Conservation (phyloP, 2,888 invertebrate genomes). For the Limulus polyphemus region DNA sequence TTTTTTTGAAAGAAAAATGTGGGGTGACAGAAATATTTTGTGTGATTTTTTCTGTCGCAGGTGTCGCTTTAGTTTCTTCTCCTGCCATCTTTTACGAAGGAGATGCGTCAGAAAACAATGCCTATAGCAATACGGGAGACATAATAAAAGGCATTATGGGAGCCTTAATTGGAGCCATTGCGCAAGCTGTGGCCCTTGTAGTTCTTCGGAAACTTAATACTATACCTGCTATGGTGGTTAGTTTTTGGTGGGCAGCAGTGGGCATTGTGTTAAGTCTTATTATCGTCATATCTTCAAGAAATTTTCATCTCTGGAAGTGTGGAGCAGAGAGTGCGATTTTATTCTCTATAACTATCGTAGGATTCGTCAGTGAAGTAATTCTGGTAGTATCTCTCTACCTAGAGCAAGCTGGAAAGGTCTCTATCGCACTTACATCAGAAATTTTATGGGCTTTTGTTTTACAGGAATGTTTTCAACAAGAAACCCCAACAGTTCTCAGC, state of each 20-base stretch:
- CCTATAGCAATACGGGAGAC: background rate
- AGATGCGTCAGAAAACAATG: background rate
- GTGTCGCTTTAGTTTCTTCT: conserved; percentile 7
- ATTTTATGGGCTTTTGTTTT: conserved; percentile 16
- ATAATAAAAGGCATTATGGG: conserved; percentile 8
- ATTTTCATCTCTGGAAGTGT: conserved; percentile 4
- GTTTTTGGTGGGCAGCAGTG: conserved; percentile 15
- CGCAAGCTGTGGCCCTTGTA: conserved; percentile 13
- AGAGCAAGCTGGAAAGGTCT: conserved; percentile 10
- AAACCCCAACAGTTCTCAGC: background rate
- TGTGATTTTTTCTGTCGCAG: conserved; percentile 1
- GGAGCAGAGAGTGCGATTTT: conserved; percentile 4
- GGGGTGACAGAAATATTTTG: conserved; percentile 5
- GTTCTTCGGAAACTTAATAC: conserved; percentile 12
- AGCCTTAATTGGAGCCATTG: conserved; percentile 11
- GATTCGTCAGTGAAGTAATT: conserved; percentile 11
- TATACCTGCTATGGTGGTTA: conserved; percentile 12
- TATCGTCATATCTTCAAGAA: background rate
- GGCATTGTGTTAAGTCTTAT: conserved; percentile 8
- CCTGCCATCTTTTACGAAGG: conserved; percentile 3
- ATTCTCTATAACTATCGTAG: conserved; percentile 6
- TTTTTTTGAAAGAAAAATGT: conserved; percentile 15
- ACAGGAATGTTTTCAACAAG: conserved; percentile 6
- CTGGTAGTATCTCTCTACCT: conserved; percentile 12
- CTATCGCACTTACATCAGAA: conserved; percentile 12